Evolutionary conservation across 2,113 vertebrate species (phyloP).

Genomic region (Leiothrix lutea): DNA sequence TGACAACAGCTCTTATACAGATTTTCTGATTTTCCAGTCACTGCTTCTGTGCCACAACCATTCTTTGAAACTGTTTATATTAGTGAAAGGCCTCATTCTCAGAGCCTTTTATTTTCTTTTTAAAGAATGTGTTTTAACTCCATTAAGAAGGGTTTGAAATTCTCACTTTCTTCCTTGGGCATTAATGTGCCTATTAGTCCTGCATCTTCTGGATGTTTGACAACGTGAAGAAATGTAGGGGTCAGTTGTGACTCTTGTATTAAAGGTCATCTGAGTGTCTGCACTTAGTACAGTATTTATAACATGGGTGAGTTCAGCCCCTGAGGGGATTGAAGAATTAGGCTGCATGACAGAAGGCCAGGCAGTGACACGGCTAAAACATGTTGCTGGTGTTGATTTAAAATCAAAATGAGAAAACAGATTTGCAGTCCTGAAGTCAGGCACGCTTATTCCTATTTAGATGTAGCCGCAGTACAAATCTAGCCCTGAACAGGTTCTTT

Average conservation of each 20-base stretch:
- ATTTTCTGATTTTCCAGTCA: conserved; percentile 71
- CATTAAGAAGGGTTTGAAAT: conserved; percentile 40
- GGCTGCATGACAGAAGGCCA: background rate
- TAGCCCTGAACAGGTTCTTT: background rate
- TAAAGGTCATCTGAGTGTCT: background rate
- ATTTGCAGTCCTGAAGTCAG: background rate
- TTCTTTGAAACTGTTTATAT: conserved; percentile 64
- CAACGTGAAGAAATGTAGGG: background rate
- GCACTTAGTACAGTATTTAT: conserved; percentile 6
- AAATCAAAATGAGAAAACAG: background rate
- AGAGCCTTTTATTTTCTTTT: background rate
- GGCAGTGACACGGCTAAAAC: background rate
- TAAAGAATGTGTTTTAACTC: conserved; percentile 28
- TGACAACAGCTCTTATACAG: conserved; percentile 69
- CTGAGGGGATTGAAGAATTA: background rate
- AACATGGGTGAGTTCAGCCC: background rate
- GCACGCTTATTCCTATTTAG: background rate
- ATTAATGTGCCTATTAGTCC: conserved; percentile 2
- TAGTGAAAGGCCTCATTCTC: conserved; percentile 55
- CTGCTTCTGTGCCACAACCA: conserved; percentile 44
- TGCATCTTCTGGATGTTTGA: conserved; percentile 29
- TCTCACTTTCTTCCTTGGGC: conserved; percentile 35
- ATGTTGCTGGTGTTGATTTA: background rate
- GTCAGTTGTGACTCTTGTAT: background rate
- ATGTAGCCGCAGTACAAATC: background rate